Percentiles rank a stretch among this genome's conserved stretches.
phyloP scores from a whole-genome alignment of 2,797 vertebrate genomes.

The Mus minutoides region DNA sequence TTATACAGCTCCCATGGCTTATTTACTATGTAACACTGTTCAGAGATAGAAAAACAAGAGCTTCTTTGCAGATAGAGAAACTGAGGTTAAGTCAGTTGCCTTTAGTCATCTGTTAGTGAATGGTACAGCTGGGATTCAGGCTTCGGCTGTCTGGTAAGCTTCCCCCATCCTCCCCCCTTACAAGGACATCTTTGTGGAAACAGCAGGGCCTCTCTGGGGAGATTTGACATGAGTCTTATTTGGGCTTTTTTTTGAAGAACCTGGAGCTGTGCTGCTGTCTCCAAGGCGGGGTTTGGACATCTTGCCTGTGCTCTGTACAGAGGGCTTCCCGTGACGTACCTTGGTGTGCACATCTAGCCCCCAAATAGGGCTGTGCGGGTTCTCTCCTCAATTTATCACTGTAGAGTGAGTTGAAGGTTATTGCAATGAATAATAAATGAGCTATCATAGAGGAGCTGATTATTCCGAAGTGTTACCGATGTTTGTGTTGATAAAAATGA shows the following conservation, averaged over 20 bases:
- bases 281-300: neutral
- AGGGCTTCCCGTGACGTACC: neutral
- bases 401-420: slow-evolving; percentile 78
- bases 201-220: neutral
- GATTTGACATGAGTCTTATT: neutral
- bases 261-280: neutral
- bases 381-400: slow-evolving; percentile 62
- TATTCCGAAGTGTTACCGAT: slow-evolving; percentile 82
- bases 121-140: neutral
- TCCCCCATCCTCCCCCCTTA: neutral
- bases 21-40: neutral
- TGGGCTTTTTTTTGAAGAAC: slow-evolving; percentile 11
- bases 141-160: neutral
- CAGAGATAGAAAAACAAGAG: neutral
- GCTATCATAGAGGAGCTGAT: slow-evolving; percentile 76
- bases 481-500: slow-evolving; percentile 84
- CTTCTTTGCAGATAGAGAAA: slow-evolving; percentile 48
- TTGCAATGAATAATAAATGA: slow-evolving; percentile 83
- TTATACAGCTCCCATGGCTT: neutral
- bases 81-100: neutral
- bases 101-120: neutral
- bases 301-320: neutral
- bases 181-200: neutral
- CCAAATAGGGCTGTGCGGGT: neutral
- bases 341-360: neutral